phyloP scores from a whole-genome alignment of 2,797 vertebrate species.

The Ciconia nigra region DNA sequence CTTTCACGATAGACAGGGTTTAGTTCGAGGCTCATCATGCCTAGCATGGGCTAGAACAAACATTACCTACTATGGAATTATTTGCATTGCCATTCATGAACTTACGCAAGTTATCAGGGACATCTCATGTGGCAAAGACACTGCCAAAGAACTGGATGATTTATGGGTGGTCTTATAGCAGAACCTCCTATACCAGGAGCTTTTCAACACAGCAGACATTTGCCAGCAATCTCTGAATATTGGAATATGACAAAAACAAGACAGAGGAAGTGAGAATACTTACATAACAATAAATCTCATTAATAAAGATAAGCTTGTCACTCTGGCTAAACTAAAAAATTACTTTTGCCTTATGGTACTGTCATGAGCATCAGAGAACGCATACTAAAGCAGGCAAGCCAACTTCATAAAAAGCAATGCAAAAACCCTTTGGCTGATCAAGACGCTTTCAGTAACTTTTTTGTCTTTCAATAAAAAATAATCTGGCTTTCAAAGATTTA shows the following conservation, averaged over 20 bases:
- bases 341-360: not conserved
- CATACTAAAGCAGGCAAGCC: not conserved
- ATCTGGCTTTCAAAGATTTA: not conserved
- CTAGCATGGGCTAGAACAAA: not conserved
- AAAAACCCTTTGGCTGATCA: not conserved
- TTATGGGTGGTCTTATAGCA: not conserved
- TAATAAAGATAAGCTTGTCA: not conserved
- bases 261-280: not conserved
- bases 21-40: not conserved
- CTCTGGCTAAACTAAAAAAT: not conserved
- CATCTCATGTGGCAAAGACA: not conserved
- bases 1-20: not conserved
- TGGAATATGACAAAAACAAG: not conserved
- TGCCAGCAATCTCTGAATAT: not conserved
- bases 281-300: not conserved
- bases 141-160: not conserved
- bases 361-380: not conserved
- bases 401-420: not conserved
- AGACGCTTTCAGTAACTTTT: not conserved
- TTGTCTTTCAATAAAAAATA: not conserved
- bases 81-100: not conserved
- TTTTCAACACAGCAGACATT: not conserved
- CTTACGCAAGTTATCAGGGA: not conserved
- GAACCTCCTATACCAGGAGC: not conserved
- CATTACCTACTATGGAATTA: conserved; percentile 47